Evolutionary conservation across 2,113 vertebrate genomes (phyloP).

Genomic region (Galeopterus variegatus): DNA sequence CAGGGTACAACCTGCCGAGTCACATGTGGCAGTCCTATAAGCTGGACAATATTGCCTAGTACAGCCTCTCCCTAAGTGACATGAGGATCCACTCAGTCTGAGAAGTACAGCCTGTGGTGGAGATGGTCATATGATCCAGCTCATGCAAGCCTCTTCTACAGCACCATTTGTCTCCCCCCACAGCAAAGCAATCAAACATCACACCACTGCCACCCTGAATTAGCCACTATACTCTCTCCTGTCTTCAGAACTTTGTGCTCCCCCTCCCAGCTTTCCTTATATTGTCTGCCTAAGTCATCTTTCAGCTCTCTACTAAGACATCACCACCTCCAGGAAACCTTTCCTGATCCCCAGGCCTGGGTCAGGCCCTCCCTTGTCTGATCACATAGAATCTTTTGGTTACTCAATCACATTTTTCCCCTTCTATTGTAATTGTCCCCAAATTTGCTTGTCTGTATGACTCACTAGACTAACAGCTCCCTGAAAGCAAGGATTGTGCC

Average conservation of each 20-base stretch:
- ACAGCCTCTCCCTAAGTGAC: neutral
- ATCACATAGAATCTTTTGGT: neutral
- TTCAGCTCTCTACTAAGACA: neutral
- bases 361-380: neutral
- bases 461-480: neutral
- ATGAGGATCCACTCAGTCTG: neutral
- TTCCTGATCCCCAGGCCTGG: neutral
- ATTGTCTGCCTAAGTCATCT: neutral
- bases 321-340: neutral
- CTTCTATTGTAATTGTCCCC: neutral
- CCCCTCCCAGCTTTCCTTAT: neutral
- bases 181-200: neutral
- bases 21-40: neutral
- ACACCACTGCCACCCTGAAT: neutral
- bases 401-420: neutral
- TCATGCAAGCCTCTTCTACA: neutral
- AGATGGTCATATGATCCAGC: neutral
- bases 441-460: neutral
- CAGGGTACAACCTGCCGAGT: rapidly evolving
- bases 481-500: neutral
- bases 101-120: neutral
- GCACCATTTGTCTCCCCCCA: neutral
- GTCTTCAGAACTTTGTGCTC: neutral
- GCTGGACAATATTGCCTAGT: neutral
- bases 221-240: neutral